Conservation (phyloP, 2,113 vertebrate genomes). For the Triplophysa dalaica region DNA sequence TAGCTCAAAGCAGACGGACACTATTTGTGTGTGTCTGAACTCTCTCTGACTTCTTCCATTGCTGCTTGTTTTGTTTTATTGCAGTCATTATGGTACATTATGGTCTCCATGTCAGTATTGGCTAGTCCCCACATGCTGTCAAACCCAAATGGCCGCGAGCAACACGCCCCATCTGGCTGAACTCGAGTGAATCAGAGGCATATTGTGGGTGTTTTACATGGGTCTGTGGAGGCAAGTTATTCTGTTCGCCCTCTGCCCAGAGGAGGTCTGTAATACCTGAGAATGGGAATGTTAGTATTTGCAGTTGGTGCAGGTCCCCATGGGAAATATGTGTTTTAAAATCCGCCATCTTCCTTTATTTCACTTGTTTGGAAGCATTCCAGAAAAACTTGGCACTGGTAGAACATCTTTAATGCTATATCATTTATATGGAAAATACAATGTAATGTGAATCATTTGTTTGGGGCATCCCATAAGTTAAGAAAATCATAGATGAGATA, state of each 20-base stretch:
- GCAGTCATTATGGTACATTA: conserved; percentile 36
- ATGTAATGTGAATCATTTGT: no score
- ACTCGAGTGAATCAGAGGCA: neutral
- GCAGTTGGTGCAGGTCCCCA: no score
- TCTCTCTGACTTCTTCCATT: neutral
- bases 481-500: no score
- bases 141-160: neutral
- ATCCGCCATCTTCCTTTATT: neutral
- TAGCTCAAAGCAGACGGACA: neutral
- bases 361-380: no score
- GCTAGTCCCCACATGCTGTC: neutral
- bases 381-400: no score
- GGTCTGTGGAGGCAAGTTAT: neutral
- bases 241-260: neutral
- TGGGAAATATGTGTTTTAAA: neutral
- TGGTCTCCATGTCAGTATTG: conserved; percentile 15
- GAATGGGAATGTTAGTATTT: neutral
- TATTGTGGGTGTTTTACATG: neutral
- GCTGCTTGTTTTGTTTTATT: conserved; percentile 39
- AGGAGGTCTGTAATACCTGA: conserved; percentile 2
- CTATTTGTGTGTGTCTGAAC: neutral
- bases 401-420: no score
- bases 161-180: neutral
- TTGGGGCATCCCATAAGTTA: no score
- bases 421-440: no score